Evolutionary conservation across 2,113 vertebrate species (phyloP).

Genomic region (Hippocampus abdominalis): DNA sequence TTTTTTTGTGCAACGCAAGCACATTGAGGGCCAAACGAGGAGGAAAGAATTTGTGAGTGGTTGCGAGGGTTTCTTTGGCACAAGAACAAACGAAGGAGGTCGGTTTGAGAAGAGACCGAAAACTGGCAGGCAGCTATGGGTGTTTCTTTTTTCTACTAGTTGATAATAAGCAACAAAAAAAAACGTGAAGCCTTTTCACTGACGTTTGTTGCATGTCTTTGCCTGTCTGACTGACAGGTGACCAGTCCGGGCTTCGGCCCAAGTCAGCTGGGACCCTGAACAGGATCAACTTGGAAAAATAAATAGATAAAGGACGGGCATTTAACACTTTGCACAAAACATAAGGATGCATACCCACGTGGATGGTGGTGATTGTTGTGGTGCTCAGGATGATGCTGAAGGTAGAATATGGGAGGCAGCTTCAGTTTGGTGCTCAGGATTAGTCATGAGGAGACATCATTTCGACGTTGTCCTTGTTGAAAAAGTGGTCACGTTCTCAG

Average conservation of each 20-base stretch:
- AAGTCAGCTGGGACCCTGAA: neutral
- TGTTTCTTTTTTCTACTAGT: constrained; percentile 54
- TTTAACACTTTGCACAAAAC: neutral
- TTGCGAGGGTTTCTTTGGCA: constrained; percentile 55
- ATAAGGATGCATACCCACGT: constrained; percentile 16
- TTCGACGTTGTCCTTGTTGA: neutral
- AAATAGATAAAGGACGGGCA: neutral
- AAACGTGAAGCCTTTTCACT: neutral
- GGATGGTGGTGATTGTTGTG: constrained; percentile 5
- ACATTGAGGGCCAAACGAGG: constrained; percentile 53
- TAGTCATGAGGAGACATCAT: constrained; percentile 8
- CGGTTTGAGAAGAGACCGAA: constrained; percentile 46
- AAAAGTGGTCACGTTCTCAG: neutral
- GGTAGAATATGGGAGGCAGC: constrained; percentile 21
- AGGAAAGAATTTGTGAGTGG: constrained; percentile 58
- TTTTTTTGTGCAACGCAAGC: constrained; percentile 57
- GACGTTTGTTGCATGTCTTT: neutral
- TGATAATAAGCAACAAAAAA: neutral
- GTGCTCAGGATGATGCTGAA: neutral
- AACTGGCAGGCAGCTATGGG: constrained; percentile 29
- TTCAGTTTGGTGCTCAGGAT: constrained; percentile 21
- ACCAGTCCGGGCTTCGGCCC: neutral
- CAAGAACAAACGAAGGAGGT: constrained; percentile 55
- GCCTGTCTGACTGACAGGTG: neutral
- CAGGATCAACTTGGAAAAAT: neutral